Evolutionary conservation across 2,113 vertebrate genomes (phyloP), one percentile per base, ranked within the genome.

Genomic region (Erinaceus europaeus): DNA sequence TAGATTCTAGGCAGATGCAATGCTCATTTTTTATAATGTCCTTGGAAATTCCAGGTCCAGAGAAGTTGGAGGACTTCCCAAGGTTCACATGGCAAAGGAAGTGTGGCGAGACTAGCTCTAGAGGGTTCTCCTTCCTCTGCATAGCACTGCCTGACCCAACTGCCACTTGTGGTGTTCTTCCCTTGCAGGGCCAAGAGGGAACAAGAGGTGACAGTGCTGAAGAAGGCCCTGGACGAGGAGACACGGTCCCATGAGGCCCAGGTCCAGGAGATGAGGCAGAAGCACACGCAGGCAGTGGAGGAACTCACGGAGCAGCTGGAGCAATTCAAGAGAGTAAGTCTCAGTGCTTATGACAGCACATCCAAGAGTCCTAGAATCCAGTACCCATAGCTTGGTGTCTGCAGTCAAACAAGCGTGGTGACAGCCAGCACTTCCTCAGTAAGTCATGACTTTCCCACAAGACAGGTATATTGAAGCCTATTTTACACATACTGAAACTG

Each of bases 241-340:
- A 98, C 97, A 0, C 96, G 98, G 6, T 96, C 95, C 82, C 98
- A 98, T 0, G 98, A 99, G 92, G 97, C 98, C 6, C 98, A 99
- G 86, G 95, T 99, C 53, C 98, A 99, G 91, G 99, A 99, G 38
- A 98, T 99, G 97, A 96, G 98, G 80, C 98, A 98, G 96, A 99
- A 98, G 82, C 98, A 99, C 90, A 94, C 96, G 1, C 98, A 99
- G 94, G 97, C 94, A 0, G 96, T 98, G 93, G 98, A 99, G 89
- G 98, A 99, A 86, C 97, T 99, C 68, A 97, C 90, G 0, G 98
- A 99, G 89, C 98, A 99, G 95, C 97, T 99, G 90, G 99, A 99
- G 91, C 98, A 99, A 93, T 97, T 98, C 84, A 99, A 99, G 96
- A 96, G 98, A 97, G 99, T 99, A 95, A 62, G 80, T 6, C 10